Evolutionary conservation across 2,113 vertebrate species (phyloP), one percentile per base, ranked within the genome.

Genomic region (Zapornia atra): DNA sequence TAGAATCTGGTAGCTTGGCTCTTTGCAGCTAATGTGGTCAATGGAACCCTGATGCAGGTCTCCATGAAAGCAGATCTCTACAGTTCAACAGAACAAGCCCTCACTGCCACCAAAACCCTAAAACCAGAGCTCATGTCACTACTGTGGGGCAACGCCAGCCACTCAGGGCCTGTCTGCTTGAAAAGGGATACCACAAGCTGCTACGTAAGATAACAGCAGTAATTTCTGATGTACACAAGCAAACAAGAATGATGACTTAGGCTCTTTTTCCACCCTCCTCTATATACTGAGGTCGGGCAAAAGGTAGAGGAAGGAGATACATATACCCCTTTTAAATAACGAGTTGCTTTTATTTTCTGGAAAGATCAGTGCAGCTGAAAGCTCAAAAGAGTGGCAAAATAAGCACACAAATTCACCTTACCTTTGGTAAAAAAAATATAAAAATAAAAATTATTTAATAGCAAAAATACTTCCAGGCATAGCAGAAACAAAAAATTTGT

Each of bases 151-250:
- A 88, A 73, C 0, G 2, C 28, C 79, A 96, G 50, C 64, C 83
- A 76, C 88, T 80, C 75, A 76, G 78, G 46, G n/a, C 36, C 61
- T 73, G 71, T 53, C 86, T 90, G 68, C 68, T 34, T 86, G 68
- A 85, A 95, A 95, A 96, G 64, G 57, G 73, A 90, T 76, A 91
- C 48, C 86, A 89, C 92, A 95, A 96, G 92, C 91, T 97, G 81
- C 70, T 89, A 82, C 31, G 51, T 63, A 86, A 95, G 88, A 82
- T 94, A 97, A 96, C 83, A 92, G 56, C 54, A 94, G 18, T 85
- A 85, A 96, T 91, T 96, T 96, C 79, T 95, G 59, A 93, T 73
- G 70, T 40, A 86, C 59, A 51, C 38, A 83, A 25, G 70, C 92
- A 86, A 77, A 69, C 44, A 91, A 73, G 81, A 85, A 93, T 63